Conservation (phyloP, 2,888 invertebrate genomes). For the Meta bourneti region DNA sequence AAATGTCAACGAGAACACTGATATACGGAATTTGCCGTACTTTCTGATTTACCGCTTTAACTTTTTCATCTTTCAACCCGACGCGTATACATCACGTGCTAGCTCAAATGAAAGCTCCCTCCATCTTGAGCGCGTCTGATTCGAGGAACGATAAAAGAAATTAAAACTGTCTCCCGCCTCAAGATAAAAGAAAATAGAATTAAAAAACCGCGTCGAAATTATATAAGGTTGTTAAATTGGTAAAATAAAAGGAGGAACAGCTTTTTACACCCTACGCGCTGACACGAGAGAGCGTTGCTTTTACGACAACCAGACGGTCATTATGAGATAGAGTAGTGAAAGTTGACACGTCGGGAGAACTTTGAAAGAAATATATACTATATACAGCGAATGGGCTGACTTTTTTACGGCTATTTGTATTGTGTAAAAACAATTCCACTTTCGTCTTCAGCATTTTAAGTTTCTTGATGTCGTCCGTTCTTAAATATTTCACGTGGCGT, state of each 20-base stretch:
- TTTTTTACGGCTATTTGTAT: no score
- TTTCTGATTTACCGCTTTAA: background rate
- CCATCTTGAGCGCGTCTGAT: background rate
- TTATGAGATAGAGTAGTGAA: background rate
- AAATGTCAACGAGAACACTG: background rate
- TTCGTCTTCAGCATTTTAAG: no score
- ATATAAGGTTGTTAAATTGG: constrained; percentile 7
- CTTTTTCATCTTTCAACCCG: no score
- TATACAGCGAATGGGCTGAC: no score
- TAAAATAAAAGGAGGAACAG: background rate
- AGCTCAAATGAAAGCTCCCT: background rate
- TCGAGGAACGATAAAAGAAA: background rate
- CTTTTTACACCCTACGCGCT: background rate
- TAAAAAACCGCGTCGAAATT: background rate
- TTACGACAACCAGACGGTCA: background rate
- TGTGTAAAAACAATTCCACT: no score
- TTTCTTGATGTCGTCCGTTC: no score
- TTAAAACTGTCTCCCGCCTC: background rate
- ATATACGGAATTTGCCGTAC: background rate
- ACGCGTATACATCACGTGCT: background rate
- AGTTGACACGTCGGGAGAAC: background rate
- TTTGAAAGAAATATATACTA: no score
- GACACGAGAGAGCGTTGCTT: background rate
- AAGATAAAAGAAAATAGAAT: background rate
- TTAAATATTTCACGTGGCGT: no score